phyloP scores from a whole-genome alignment of 2,888 invertebrate genomes.

The Bimastos eiseni region DNA sequence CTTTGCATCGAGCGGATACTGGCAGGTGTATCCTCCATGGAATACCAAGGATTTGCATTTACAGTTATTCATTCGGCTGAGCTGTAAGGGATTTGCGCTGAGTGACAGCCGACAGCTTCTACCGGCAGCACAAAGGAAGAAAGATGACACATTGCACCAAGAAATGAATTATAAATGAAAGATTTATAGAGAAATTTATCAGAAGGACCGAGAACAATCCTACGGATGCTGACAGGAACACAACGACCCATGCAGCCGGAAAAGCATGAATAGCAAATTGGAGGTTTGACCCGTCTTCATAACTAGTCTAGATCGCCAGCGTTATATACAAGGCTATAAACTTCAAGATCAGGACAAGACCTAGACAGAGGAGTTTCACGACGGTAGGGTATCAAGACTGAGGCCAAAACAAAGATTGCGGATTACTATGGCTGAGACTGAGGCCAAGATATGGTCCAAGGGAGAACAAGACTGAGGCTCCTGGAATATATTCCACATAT shows the following conservation, averaged over 20 bases:
- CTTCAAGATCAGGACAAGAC: no score
- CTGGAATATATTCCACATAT: no score
- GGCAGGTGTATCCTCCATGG: background rate
- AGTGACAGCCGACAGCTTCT: background rate
- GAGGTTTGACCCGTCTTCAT: background rate
- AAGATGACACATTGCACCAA: background rate
- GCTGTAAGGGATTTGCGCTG: background rate
- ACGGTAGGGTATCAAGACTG: no score
- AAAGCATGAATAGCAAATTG: background rate
- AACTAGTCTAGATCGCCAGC: background rate
- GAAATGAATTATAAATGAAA: background rate
- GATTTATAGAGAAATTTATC: conserved; percentile 13
- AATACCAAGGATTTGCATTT: background rate
- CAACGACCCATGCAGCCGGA: background rate
- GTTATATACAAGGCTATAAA: no score
- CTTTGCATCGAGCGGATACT: no score
- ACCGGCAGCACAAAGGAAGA: background rate
- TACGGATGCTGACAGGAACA: background rate
- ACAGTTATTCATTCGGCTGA: background rate
- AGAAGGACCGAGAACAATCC: background rate
- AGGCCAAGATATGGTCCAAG: no score
- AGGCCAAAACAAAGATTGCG: no score
- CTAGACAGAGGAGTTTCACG: no score
- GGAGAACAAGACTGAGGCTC: no score
- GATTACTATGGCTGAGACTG: no score